A percentile compares a stretch with the other conserved stretches of the same genome.
These are phyloP conservation scores for Sinocyclocheilus anshuiensis DNA, from an alignment of 2,113 vertebrate species.

Conservation along the genomic window DNA sequence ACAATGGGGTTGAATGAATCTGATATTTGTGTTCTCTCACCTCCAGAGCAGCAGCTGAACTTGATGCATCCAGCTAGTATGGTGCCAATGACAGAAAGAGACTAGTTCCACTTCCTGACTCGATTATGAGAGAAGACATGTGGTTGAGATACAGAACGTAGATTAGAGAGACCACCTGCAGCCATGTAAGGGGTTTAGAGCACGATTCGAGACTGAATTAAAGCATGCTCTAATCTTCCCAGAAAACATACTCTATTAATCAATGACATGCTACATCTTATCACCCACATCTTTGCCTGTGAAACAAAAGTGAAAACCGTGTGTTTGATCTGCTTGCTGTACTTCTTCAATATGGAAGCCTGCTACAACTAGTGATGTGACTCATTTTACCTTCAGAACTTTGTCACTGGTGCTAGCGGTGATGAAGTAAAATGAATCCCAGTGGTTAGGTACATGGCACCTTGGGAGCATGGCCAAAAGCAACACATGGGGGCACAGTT, in stretches of 20 bases:
- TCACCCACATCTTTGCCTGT: slow-evolving; percentile 2
- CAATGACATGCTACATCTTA: neutral
- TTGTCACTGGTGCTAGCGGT: neutral
- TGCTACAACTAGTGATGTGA: neutral
- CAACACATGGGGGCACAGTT: slow-evolving; percentile 65
- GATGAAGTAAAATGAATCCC: neutral
- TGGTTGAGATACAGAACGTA: slow-evolving; percentile 46
- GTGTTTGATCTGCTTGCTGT: neutral
- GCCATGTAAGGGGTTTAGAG: slow-evolving; percentile 47
- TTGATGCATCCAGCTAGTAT: slow-evolving; percentile 59
- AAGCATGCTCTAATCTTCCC: slow-evolving; percentile 33
- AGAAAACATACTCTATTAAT: slow-evolving; percentile 33
- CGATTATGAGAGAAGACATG: slow-evolving; percentile 45
- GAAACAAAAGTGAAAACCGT: neutral
- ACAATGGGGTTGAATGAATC: slow-evolving; percentile 57
- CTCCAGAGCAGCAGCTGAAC: slow-evolving; percentile 58
- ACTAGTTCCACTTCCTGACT: slow-evolving; percentile 37
- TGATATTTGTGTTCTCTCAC: slow-evolving; percentile 31
- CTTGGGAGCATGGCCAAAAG: slow-evolving; percentile 43
- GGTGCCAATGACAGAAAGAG: slow-evolving; percentile 29
- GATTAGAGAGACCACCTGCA: slow-evolving; percentile 46
- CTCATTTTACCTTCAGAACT: neutral
- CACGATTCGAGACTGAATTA: slow-evolving; percentile 46
- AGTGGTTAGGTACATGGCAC: slow-evolving; percentile 13
- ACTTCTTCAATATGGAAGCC: neutral